Percentiles rank a stretch among this genome's conserved stretches.
Conservation (phyloP, 2,113 vertebrate species). For the Zootoca vivipara region DNA sequence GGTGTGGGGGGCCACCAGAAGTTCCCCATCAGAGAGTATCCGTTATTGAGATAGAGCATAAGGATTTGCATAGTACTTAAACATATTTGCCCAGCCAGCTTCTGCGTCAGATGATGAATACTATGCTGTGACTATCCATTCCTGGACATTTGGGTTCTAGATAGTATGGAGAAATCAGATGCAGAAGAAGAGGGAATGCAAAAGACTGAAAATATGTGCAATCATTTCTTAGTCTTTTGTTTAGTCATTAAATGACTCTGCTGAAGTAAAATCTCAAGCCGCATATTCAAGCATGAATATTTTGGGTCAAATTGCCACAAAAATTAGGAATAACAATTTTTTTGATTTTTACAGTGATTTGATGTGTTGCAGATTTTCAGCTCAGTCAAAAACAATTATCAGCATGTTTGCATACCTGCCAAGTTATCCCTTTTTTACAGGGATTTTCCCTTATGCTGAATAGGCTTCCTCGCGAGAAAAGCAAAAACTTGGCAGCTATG, state of each 20-base stretch:
- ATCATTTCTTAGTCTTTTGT: neutral
- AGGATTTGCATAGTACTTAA: too few species aligned
- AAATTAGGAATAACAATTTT: neutral
- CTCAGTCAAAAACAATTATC: neutral
- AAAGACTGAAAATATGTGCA: neutral
- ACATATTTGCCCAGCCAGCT: too few species aligned
- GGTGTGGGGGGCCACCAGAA: too few species aligned
- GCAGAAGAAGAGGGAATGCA: neutral
- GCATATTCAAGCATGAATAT: neutral
- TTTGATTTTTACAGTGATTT: neutral
- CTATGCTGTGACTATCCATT: too few species aligned
- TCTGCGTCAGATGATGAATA: too few species aligned
- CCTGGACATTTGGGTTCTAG: neutral
- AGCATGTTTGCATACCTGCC: too few species aligned
- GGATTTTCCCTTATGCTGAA: too few species aligned
- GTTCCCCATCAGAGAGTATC: too few species aligned
- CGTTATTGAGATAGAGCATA: too few species aligned
- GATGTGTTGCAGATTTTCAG: neutral
- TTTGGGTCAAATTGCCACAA: neutral
- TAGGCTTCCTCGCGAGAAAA: too few species aligned
- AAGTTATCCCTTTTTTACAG: too few species aligned
- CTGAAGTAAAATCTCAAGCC: neutral
- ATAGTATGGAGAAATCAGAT: neutral
- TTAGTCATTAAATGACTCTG: neutral
- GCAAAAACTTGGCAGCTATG: too few species aligned